Evolutionary conservation across 2,113 vertebrate genomes (phyloP), one percentile per base, ranked within the genome.

Genomic region (Alethe diademata): DNA sequence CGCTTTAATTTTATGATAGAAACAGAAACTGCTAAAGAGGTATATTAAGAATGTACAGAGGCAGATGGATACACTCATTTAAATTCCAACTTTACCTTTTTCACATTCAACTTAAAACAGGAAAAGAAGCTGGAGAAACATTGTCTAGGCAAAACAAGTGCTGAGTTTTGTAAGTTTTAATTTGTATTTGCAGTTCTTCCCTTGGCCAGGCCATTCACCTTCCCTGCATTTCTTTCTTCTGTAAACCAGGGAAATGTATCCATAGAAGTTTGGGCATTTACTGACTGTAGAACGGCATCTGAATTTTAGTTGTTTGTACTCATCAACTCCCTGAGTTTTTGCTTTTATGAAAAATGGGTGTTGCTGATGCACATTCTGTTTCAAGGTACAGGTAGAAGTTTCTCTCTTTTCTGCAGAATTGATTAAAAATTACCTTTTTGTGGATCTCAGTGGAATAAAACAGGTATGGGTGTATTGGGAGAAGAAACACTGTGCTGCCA

Each of bases 381-480:
- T 31, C 5, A 5, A 80, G 38, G 12, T 73, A 20, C 1, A 0
- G 0, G 5, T 36, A 53, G 14, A 85, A 61, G 24, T 51, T 62
- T 36, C 14, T 19, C 15, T 36, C 35, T 56, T 47, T 65, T 9
- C 60, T 75, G 14, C 36, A 20, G 40, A 48, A 57, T 2, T 47
- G 13, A 29, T 60, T 14, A 19, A n/a, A 66, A 40, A 43, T 66
- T 60, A 18, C 2, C 13, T 66, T 28, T 53, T 58, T 6, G 0
- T 51, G 74, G 17, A 11, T 86, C 66, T 24, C 31, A 23, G 65
- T 14, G 20, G 14, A 60, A 22, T 53, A 51, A 78, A 78, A 14
- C 33, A 23, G 26, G 8, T 19, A 2, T 13, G 43, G 47, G 11
- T 64, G 4, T 60, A n/a, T 12, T 0, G 0, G 60, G n/a, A 84